Percentiles rank a stretch among this genome's conserved stretches.
Conservation (phyloP, 2,888 invertebrate species). For the Zootermopsis nevadensis region DNA sequence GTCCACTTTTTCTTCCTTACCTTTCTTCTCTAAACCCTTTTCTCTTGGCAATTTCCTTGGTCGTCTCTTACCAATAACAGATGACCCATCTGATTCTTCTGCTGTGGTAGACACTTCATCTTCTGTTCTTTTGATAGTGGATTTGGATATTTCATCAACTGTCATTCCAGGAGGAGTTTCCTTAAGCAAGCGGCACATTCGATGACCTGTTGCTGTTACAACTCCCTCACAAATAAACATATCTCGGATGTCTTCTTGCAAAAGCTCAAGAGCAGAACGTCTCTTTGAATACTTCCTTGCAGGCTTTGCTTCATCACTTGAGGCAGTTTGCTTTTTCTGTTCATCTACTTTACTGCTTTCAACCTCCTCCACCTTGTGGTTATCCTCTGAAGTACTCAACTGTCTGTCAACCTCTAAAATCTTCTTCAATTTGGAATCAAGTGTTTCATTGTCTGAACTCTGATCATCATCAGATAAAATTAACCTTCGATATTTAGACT, state of each 20-base stretch:
- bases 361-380: not conserved
- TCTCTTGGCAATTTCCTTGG: not conserved
- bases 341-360: not conserved
- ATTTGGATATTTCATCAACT: conserved; percentile 43
- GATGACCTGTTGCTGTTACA: conserved; percentile 71
- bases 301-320: conserved; percentile 44
- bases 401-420: conserved; percentile 37
- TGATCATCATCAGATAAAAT: conserved; percentile 59
- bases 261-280: conserved; percentile 69
- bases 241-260: conserved; percentile 77
- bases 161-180: conserved; percentile 59
- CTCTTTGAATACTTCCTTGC: conserved; percentile 55
- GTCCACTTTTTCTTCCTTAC: conserved; percentile 25
- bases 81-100: conserved; percentile 43
- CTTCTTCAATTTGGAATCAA: conserved; percentile 52
- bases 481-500: conserved; percentile 51
- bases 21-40: not conserved
- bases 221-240: conserved; percentile 76
- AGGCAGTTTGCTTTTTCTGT: not conserved
- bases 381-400: not conserved
- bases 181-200: conserved; percentile 73
- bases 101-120: conserved; percentile 29
- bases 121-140: conserved; percentile 29
- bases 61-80: conserved; percentile 26
- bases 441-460: conserved; percentile 57